These are phyloP conservation scores for Scomberomorus guttatus DNA, from an alignment of 2,797 vertebrate species.

Conservation along the genomic window DNA sequence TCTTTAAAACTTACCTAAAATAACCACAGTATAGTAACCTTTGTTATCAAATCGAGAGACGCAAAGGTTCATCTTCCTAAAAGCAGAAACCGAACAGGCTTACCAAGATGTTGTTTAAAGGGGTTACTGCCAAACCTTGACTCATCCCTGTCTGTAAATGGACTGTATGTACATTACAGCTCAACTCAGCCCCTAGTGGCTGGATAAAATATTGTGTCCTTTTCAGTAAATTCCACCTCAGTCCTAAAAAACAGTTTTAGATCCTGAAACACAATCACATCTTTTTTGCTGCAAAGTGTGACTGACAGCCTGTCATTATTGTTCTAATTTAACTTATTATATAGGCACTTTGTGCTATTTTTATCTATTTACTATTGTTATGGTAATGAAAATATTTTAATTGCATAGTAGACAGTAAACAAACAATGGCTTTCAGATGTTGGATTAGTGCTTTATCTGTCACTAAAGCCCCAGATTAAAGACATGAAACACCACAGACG, in stretches of 20 bases:
- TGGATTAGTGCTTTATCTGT: constrained; percentile 70
- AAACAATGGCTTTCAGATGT: constrained; percentile 76
- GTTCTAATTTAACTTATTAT: constrained; percentile 60
- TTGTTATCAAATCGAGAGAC: constrained; percentile 21
- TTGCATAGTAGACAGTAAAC: constrained; percentile 67
- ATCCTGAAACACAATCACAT: constrained; percentile 38
- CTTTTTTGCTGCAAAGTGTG: constrained; percentile 41
- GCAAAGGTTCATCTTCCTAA: constrained; percentile 4
- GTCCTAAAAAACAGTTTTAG: constrained; percentile 50
- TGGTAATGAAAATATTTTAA: constrained; percentile 67
- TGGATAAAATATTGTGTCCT: constrained; percentile 18
- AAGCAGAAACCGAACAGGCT: constrained; percentile 22
- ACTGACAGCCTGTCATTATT: constrained; percentile 62
- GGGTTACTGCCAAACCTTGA: constrained; percentile 33
- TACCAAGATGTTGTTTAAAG: constrained; percentile 24
- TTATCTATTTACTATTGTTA: constrained; percentile 69
- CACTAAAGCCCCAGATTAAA: constrained; percentile 68
- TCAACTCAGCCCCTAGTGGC: constrained; percentile 80
- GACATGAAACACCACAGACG: constrained; percentile 66
- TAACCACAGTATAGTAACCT: background rate
- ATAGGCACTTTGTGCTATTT: constrained; percentile 61
- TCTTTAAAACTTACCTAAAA: background rate
- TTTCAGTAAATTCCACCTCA: constrained; percentile 26
- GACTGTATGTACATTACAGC: constrained; percentile 48
- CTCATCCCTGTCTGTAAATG: constrained; percentile 31